A percentile compares a stretch with the other conserved stretches of the same genome.
These are phyloP conservation scores for Sarcophaga variegata DNA, from an alignment of 2,888 invertebrate genomes.

Conservation along the genomic window DNA sequence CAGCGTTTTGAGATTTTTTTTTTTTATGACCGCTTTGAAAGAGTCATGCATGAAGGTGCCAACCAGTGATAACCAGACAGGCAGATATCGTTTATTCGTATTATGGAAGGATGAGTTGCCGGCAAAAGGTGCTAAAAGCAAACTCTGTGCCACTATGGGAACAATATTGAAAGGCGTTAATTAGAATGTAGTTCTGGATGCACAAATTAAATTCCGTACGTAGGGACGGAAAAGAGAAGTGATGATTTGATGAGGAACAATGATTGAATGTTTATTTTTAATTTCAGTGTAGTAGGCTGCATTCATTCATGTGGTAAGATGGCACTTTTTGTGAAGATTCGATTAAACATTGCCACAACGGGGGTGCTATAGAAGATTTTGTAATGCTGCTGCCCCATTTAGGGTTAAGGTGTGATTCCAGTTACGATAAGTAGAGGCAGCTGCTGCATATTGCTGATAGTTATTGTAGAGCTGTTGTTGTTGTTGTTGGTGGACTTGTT, in stretches of 20 bases:
- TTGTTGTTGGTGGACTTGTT: conserved; percentile 72
- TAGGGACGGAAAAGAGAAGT: background rate
- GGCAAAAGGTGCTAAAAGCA: conserved; percentile 33
- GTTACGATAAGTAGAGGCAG: conserved; percentile 77
- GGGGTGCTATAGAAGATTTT: conserved; percentile 77
- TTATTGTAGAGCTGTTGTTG: conserved; percentile 78
- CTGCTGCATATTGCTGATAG: conserved; percentile 79
- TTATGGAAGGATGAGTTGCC: background rate
- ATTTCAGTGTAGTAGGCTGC: no score
- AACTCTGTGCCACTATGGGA: conserved; percentile 23
- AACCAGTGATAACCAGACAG: conserved; percentile 47
- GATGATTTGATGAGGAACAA: no score
- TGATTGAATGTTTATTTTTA: no score
- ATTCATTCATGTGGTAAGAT: background rate
- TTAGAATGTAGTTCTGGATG: background rate
- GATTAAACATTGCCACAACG: conserved; percentile 21
- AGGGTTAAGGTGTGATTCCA: conserved; percentile 78
- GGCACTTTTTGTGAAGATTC: background rate
- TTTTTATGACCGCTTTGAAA: conserved; percentile 23
- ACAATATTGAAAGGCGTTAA: conserved; percentile 11
- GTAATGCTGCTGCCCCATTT: conserved; percentile 78
- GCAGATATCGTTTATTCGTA: background rate
- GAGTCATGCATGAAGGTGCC: conserved; percentile 66
- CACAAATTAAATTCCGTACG: background rate
- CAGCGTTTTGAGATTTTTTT: conserved; percentile 63